Percentiles rank a stretch among this genome's conserved stretches.
phyloP scores from a whole-genome alignment of 2,113 vertebrate species.

The Willisornis vidua region DNA sequence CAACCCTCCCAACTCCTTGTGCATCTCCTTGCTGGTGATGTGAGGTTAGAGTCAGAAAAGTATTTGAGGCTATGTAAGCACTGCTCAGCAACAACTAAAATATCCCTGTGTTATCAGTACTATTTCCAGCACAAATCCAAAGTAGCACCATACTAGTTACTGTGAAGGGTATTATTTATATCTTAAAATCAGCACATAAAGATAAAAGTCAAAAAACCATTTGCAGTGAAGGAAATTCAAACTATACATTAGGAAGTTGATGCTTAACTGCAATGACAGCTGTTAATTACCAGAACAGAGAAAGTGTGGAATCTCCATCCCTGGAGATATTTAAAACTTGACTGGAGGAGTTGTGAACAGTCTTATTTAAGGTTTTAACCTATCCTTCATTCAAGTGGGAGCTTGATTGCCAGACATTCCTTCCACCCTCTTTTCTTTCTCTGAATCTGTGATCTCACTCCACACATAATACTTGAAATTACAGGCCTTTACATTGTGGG shows the following conservation, averaged over 20 bases:
- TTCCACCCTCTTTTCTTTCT: background rate
- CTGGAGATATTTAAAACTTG: background rate
- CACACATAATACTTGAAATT: background rate
- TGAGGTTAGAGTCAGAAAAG: background rate
- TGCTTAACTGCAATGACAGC: background rate
- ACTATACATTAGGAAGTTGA: background rate
- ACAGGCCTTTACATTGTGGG: background rate
- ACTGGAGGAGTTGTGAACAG: background rate
- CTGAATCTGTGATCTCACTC: background rate
- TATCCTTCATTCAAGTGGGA: background rate
- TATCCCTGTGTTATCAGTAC: background rate
- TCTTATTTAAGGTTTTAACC: background rate
- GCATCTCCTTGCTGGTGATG: rapidly evolving
- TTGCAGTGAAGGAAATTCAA: background rate
- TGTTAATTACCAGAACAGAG: background rate
- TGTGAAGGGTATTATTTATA: background rate
- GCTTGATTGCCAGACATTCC: background rate
- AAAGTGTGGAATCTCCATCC: background rate
- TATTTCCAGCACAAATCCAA: background rate
- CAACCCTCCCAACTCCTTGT: background rate
- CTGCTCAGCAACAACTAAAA: background rate
- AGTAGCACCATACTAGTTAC: background rate
- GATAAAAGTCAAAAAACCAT: background rate
- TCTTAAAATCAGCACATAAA: background rate
- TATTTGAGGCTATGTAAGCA: background rate